These are phyloP conservation scores for Zaprionus inermis DNA, from an alignment of 1,140 invertebrate species.

Conservation along the genomic window DNA sequence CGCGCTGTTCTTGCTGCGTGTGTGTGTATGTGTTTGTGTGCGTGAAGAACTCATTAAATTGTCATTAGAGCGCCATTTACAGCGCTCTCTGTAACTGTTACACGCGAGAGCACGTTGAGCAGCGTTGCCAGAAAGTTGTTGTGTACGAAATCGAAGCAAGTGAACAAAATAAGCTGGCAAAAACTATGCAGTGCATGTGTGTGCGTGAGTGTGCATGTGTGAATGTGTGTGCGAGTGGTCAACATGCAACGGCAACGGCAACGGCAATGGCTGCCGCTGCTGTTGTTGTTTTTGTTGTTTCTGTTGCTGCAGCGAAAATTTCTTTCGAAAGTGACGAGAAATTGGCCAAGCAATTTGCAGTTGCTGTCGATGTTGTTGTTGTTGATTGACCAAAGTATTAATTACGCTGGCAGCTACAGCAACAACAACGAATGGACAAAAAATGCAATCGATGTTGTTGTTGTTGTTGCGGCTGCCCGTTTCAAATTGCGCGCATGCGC, in stretches of 20 bases:
- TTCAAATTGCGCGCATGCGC: slow-evolving; percentile 47
- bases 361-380: slow-evolving; percentile 26
- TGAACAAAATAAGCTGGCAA: slow-evolving; percentile 52
- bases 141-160: slow-evolving; percentile 39
- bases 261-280: slow-evolving; percentile 57
- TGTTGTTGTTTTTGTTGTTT: slow-evolving; percentile 8
- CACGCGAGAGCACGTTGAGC: neutral
- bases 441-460: slow-evolving; percentile 22
- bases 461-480: slow-evolving; percentile 15
- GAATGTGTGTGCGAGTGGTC: slow-evolving; percentile 34
- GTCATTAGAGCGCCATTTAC: slow-evolving; percentile 42
- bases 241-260: slow-evolving; percentile 70
- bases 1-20: slow-evolving; percentile 1
- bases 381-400: slow-evolving; percentile 34
- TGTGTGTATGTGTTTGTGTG: slow-evolving; percentile 21
- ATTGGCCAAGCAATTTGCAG: slow-evolving; percentile 46
- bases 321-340: slow-evolving; percentile 54
- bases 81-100: slow-evolving; percentile 18
- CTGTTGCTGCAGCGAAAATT: slow-evolving; percentile 33
- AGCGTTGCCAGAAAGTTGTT: slow-evolving; percentile 64
- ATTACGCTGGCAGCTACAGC: slow-evolving; percentile 45
- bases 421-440: slow-evolving; percentile 13
- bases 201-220: slow-evolving; percentile 26
- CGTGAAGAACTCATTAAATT: slow-evolving; percentile 57
- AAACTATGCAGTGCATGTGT: slow-evolving; percentile 39